Conservation (phyloP, 2,797 vertebrate species). For the Parauchenoglanis punctatus region DNA sequence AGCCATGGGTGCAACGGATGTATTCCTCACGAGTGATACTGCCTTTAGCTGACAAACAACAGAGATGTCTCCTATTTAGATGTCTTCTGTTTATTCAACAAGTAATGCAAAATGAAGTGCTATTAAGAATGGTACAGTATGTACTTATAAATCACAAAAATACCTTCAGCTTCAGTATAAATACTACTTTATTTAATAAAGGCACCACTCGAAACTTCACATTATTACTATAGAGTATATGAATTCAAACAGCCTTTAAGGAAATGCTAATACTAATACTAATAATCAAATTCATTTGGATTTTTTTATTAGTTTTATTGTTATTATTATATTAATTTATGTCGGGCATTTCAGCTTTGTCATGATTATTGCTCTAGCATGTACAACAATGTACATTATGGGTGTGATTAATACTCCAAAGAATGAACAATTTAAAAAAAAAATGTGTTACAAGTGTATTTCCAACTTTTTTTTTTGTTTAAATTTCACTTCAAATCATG, state of each 20-base stretch:
- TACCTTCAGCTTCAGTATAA: background rate
- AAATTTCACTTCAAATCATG: constrained; percentile 38
- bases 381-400: background rate
- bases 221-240: background rate
- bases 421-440: background rate
- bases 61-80: background rate
- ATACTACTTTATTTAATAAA: constrained; percentile 12
- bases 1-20: constrained; percentile 23
- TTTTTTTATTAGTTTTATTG: background rate
- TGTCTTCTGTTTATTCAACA: background rate
- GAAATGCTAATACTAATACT: background rate
- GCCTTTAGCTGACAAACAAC: constrained; percentile 21
- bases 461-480: background rate
- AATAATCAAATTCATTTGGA: background rate
- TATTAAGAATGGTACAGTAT: background rate
- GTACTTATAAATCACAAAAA: background rate
- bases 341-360: background rate
- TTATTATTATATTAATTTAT: background rate
- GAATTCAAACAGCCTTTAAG: background rate
- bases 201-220: background rate
- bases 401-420: background rate
- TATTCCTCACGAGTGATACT: constrained; percentile 3
- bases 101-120: background rate
- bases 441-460: constrained; percentile 1
- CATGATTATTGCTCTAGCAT: background rate